Percentiles rank a stretch among this genome's conserved stretches.
Conservation (phyloP, 1,140 invertebrate species). For the Schlechtendalia chinensis region DNA sequence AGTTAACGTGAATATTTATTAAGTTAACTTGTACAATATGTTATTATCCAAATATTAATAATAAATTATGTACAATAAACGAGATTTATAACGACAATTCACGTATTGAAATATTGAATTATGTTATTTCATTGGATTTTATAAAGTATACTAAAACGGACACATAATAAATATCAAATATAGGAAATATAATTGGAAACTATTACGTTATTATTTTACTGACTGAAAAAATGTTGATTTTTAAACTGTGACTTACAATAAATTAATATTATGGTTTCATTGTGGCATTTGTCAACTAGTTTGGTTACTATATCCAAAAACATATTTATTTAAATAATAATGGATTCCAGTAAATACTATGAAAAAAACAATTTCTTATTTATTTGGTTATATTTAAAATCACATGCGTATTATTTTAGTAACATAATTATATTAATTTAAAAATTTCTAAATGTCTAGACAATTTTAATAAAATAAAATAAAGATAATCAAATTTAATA, state of each 20-base stretch:
- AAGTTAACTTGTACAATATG: too few species aligned
- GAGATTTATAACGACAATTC: too few species aligned
- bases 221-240: not conserved
- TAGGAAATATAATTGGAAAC: too few species aligned
- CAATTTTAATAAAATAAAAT: not conserved
- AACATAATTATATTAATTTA: not conserved
- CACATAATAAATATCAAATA: too few species aligned
- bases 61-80: too few species aligned
- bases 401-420: not conserved
- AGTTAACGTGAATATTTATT: too few species aligned
- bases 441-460: not conserved
- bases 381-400: too few species aligned
- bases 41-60: too few species aligned
- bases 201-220: not conserved
- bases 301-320: not conserved
- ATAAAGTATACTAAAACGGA: too few species aligned
- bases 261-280: not conserved
- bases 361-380: not conserved
- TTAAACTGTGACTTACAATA: not conserved
- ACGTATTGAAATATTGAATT: too few species aligned
- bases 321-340: conserved; percentile 13
- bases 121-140: too few species aligned
- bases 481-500: too few species aligned
- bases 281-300: conserved; percentile 1
- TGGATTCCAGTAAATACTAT: not conserved